Evolutionary conservation across 2,113 vertebrate genomes (phyloP), one percentile per base, ranked within the genome.

Genomic region (Synodontis membranacea): DNA sequence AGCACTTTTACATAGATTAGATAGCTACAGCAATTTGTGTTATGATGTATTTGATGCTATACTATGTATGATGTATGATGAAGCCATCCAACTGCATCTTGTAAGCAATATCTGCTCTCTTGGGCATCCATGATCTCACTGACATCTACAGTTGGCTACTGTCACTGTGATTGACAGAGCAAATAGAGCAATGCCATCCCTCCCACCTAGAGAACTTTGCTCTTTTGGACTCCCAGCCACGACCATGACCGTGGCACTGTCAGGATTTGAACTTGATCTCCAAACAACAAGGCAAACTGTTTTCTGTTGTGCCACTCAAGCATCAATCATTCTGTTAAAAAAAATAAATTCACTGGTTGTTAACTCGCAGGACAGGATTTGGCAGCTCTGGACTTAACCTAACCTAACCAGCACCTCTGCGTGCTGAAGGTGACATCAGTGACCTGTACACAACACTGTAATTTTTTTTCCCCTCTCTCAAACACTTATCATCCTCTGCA

Each of bases 361-460:
- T 56, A 68, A 68, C 39, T 80, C 23, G 10, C 62, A 48, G 5
- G 17, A 76, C 46, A 62, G 68, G 28, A 85, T 44, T 10, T 37
- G 23, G 23, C 64, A 84, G 21, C 21, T 15, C 39, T 83, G 81
- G 31, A 86, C 84, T 74, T 84, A n/a, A n/a, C n/a, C n/a, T n/a
- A n/a, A n/a, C n/a, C n/a, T 86, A 78, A n/a, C 44, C 64, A 15
- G 19, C 4, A 17, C 37, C 48, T 74, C 60, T 39, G 70, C 31
- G 2, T 62, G 62, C 48, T 80, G 52, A 37, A 48, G 19, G 54
- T 79, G 39, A 48, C 11, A 21, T 62, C 81, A 72, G 62, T 39
- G 34, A 54, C 11, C 15, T 72, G 44, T 72, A 52, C 54, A 21
- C 64, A 46, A 82, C 68, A 37, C n/a, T 48, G 44, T 31, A 31